phyloP scores from a whole-genome alignment of 2,888 invertebrate species.

The Agrilus biguttatus region DNA sequence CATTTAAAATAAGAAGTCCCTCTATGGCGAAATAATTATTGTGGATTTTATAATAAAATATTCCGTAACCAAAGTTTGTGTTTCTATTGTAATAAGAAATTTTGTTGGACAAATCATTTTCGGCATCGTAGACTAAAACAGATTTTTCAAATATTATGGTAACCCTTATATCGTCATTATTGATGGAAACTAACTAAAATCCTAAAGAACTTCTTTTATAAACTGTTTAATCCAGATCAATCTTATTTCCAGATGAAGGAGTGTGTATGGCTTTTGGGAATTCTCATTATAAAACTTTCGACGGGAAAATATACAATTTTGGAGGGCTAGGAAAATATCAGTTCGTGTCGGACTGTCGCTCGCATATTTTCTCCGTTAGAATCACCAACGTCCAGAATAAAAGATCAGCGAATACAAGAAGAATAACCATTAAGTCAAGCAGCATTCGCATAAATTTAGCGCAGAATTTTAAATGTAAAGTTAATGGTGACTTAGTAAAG shows the following conservation, averaged over 20 bases:
- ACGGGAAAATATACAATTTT: constrained; percentile 86
- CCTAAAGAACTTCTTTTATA: too few relatives aligned
- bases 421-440: constrained; percentile 66
- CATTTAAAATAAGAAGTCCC: too few relatives aligned
- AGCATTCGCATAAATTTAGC: constrained; percentile 69
- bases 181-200: too few relatives aligned
- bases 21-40: too few relatives aligned
- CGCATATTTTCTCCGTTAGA: constrained; percentile 68
- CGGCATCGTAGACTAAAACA: too few relatives aligned
- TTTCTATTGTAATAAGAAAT: too few relatives aligned
- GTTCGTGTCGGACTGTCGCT: constrained; percentile 70
- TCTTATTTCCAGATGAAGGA: constrained; percentile 49
- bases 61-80: too few relatives aligned
- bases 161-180: too few relatives aligned
- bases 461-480: constrained; percentile 72
- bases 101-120: too few relatives aligned
- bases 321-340: constrained; percentile 90
- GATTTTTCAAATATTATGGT: too few relatives aligned
- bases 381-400: constrained; percentile 74
- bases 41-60: too few relatives aligned
- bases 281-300: constrained; percentile 90
- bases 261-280: constrained; percentile 91
- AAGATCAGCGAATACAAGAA: constrained; percentile 83
- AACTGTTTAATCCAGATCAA: background rate
- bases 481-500: constrained; percentile 61